Percentiles rank a stretch among this genome's conserved stretches.
Conservation (phyloP, 2,113 vertebrate species). For the Raja brachyura region DNA sequence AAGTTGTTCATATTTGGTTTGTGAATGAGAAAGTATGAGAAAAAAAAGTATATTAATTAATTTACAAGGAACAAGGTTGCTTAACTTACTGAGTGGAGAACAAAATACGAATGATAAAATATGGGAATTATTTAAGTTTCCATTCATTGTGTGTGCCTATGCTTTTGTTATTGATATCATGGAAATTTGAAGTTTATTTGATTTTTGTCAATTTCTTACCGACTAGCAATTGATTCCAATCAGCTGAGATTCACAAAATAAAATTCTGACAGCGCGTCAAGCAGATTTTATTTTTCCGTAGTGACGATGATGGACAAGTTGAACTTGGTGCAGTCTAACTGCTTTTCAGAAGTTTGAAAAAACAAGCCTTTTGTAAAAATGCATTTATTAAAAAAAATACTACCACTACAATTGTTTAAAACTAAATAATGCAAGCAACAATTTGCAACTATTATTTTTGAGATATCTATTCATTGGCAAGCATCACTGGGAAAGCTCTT, state of each 20-base stretch:
- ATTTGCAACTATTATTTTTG: neutral
- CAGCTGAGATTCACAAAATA: neutral
- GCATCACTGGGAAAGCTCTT: neutral
- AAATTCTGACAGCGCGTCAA: neutral
- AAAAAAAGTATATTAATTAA: neutral
- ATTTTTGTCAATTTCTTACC: neutral
- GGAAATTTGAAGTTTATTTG: neutral
- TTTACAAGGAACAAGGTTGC: neutral
- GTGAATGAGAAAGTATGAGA: neutral
- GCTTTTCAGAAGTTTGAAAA: neutral
- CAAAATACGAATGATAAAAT: neutral
- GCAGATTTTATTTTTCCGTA: conserved; percentile 4
- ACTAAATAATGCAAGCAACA: neutral
- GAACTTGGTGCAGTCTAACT: neutral
- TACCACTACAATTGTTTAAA: neutral
- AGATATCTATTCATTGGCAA: neutral
- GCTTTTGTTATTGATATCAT: neutral
- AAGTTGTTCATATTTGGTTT: neutral
- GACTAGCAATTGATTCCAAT: neutral
- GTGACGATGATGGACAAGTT: neutral
- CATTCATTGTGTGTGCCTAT: neutral
- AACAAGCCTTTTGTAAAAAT: no score
- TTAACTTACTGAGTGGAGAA: neutral
- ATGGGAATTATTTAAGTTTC: neutral
- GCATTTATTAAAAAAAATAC: neutral